Evolutionary conservation across 2,797 vertebrate species (phyloP).

Genomic region (Coilia nasus): DNA sequence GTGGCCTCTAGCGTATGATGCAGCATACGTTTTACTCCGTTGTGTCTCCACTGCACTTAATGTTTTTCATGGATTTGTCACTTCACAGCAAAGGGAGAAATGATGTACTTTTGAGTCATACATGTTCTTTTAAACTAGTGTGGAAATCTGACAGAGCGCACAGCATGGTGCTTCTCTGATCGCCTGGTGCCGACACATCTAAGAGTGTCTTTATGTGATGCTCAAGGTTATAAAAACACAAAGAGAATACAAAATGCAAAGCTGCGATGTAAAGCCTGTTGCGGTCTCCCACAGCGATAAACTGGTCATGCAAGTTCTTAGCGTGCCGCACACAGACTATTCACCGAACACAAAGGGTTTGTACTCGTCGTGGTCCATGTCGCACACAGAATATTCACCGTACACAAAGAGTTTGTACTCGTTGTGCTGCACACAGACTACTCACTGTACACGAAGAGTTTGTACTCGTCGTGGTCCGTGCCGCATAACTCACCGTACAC

Average conservation of each 20-base stretch:
- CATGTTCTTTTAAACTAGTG: not conserved
- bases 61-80: not conserved
- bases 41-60: too few species aligned
- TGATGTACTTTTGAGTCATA: not conserved
- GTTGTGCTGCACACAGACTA: constrained; percentile 45
- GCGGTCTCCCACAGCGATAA: too few species aligned
- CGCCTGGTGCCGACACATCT: not conserved
- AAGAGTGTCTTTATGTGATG: not conserved
- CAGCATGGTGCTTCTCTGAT: not conserved
- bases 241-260: not conserved
- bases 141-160: not conserved
- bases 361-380: constrained; percentile 83
- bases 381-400: too few species aligned
- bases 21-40: too few species aligned
- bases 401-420: not conserved
- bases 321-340: constrained; percentile 57
- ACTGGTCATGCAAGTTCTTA: too few species aligned
- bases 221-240: not conserved
- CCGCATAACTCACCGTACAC: constrained; percentile 89
- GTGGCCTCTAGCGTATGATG: too few species aligned
- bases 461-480: constrained; percentile 84
- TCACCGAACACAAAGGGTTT: constrained; percentile 95
- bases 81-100: not conserved
- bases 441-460: constrained; percentile 96
- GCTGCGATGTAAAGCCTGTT: not conserved